Base-by-base conservation (phyloP, 2,888 invertebrate species). In the Macroteleia sp. region DNA sequence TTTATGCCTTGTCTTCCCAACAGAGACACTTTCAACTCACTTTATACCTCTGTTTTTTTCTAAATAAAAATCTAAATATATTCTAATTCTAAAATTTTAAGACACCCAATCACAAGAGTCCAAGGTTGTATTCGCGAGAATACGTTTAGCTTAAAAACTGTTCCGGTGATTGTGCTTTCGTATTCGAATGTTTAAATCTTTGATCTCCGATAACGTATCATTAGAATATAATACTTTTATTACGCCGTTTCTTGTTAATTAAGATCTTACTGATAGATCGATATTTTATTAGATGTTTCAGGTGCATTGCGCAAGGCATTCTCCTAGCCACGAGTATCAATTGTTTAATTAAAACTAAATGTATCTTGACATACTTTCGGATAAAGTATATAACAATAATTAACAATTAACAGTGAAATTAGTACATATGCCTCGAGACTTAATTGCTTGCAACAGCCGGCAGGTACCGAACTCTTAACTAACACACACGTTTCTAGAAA, bases 351-450 rank as follows among this genome's bases (percentile, higher is more conserved):
- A 71, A 66, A 77, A 64, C 50, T 52, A 36, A 52, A 57, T 32
- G 52, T 22, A 64, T 56, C 59, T 36, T 70, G 64, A 70, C 62
- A 64, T 57, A 57, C 69, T 77, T 77, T 69, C 19, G 42, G n/a
- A 59, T 59, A 52, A 66, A 64, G 25, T 59, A 30, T 61, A 59
- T 20, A 71, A 77, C 61, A 77, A 77, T 77, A 66, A 70, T 70
- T 70, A 85, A 87, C 85, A 87, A 89, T 88, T 86, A 87, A 88
- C 85, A 82, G 79, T 70, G 83, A 86, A 88, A 89, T 89, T 88
- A 87, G 85, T 83, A 85, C 81, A 82, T 82, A 84, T 83, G 82
- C 85, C 82, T 79, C 81, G 80, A 77, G 83, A 80, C 86, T 86
- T 88, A 89, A 89, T 88, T 89, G 88, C 84, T n/a, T 80, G 86